These are phyloP conservation scores for Agelaius tricolor DNA, from an alignment of 2,113 vertebrate species.

Conservation along the genomic window DNA sequence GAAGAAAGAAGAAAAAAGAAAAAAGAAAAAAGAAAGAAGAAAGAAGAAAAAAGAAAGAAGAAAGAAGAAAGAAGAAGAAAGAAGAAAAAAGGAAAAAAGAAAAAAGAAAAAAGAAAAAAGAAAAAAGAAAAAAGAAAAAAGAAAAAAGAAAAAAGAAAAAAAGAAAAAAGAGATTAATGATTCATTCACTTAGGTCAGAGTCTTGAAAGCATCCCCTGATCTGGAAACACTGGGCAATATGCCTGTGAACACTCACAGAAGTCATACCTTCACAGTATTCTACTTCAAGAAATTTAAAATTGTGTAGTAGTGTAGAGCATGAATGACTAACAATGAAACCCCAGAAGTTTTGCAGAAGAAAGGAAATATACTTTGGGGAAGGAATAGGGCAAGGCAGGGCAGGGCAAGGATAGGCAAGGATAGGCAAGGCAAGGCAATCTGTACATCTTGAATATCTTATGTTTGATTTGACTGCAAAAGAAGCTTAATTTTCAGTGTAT, in stretches of 20 bases:
- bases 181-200: background rate
- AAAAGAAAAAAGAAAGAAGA: background rate
- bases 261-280: background rate
- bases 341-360: background rate
- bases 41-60: background rate
- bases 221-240: background rate
- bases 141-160: fast-evolving
- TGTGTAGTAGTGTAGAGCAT: background rate
- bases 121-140: background rate
- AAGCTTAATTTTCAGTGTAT: background rate
- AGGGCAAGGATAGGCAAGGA: background rate
- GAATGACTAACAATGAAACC: background rate
- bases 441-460: background rate
- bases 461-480: background rate
- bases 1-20: fast-evolving
- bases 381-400: too few relatives aligned
- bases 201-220: background rate
- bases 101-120: background rate
- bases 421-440: background rate
- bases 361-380: background rate
- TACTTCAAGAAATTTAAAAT: background rate
- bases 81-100: fast-evolving
- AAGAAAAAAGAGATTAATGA: background rate
- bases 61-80: too few relatives aligned
- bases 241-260: background rate